phyloP scores from a whole-genome alignment of 2,888 invertebrate species.

The Eilema sororculum region DNA sequence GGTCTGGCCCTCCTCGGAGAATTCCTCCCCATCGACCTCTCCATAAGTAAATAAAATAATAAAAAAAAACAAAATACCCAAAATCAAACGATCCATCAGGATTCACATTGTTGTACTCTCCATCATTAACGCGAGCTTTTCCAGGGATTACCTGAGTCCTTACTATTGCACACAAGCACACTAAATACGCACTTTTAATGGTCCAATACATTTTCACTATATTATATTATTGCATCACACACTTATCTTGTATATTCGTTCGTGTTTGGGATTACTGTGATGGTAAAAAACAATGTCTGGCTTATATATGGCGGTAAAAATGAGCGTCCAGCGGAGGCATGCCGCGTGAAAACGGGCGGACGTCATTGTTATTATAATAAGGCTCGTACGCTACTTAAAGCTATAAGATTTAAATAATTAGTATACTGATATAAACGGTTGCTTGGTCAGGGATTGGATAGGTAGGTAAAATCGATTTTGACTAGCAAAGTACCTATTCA shows the following conservation, averaged over 20 bases:
- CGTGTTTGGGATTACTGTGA: conserved; percentile 73
- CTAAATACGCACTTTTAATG: conserved; percentile 65
- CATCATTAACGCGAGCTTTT: conserved; percentile 82
- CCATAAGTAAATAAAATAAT: no score
- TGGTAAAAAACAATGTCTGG: conserved; percentile 77
- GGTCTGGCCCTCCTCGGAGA: no score
- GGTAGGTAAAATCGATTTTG: no score
- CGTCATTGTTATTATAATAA: conserved; percentile 83
- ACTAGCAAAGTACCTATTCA: no score
- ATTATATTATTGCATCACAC: conserved; percentile 49
- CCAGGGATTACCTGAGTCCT: conserved; percentile 82
- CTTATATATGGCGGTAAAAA: conserved; percentile 84
- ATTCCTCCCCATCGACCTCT: no score
- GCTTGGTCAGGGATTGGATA: no score
- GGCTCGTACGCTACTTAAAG: conserved; percentile 51
- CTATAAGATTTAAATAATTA: conserved; percentile 9
- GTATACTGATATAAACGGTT: no score
- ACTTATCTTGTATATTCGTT: conserved; percentile 48
- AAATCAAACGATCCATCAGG: conserved; percentile 92
- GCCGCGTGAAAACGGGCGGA: conserved; percentile 83
- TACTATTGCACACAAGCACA: conserved; percentile 75
- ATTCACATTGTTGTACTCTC: conserved; percentile 89
- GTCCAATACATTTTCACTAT: conserved; percentile 74
- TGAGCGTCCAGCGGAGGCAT: conserved; percentile 74
- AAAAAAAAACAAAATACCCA: conserved; percentile 83